Conservation (phyloP, 2,797 vertebrate species). For the Neomorphus geoffroyi region DNA sequence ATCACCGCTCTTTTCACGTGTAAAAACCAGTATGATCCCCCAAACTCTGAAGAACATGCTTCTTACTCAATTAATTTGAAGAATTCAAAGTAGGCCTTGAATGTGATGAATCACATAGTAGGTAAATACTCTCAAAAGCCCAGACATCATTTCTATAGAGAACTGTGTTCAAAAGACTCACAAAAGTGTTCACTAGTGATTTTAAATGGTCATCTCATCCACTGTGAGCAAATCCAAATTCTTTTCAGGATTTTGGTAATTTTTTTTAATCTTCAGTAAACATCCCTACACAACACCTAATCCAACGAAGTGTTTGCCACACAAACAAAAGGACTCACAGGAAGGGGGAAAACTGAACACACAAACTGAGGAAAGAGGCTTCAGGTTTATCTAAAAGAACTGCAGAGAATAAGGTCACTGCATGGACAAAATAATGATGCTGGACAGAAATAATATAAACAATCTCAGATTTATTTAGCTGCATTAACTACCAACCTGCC, state of each 20-base stretch:
- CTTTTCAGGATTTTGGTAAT: neutral
- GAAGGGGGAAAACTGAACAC: neutral
- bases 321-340: neutral
- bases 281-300: neutral
- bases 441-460: neutral
- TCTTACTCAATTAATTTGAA: neutral
- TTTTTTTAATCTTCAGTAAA: neutral
- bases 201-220: neutral
- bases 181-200: neutral
- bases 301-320: neutral
- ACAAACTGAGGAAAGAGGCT: neutral
- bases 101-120: neutral
- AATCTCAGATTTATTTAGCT: neutral
- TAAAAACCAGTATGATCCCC: neutral
- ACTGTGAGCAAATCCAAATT: neutral
- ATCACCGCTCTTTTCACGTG: neutral
- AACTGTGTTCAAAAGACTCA: neutral
- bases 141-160: neutral
- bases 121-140: neutral
- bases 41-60: neutral
- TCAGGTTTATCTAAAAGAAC: neutral
- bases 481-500: neutral
- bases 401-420: neutral
- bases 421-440: neutral
- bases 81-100: neutral